phyloP scores from a whole-genome alignment of 2,888 invertebrate species.

The Philopedon plagiatum region DNA sequence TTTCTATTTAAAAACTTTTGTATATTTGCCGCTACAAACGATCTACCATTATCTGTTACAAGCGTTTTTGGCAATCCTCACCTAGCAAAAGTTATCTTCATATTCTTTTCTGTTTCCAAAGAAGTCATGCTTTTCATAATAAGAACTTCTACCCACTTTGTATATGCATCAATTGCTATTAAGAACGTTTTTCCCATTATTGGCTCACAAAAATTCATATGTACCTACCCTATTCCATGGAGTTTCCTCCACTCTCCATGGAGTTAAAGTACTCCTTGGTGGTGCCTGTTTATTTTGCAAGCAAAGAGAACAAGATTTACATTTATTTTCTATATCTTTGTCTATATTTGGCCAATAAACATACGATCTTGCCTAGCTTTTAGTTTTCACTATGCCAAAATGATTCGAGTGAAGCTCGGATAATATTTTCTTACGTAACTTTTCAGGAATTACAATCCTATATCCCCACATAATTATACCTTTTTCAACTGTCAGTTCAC shows the following conservation, averaged over 20 bases:
- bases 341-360: conserved; percentile 57
- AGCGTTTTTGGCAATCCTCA: conserved; percentile 49
- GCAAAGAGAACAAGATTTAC: conserved; percentile 54
- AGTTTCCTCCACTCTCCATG: conserved; percentile 48
- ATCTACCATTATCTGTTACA: conserved; percentile 53
- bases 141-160: conserved; percentile 55
- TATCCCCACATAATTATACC: conserved; percentile 53
- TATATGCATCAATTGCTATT: conserved; percentile 50
- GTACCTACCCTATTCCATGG: conserved; percentile 52
- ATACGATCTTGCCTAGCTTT: conserved; percentile 53
- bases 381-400: conserved; percentile 56
- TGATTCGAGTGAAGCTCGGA: conserved; percentile 55
- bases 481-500: conserved; percentile 46
- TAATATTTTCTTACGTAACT: conserved; percentile 46
- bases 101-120: neutral
- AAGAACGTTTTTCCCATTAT: conserved; percentile 12
- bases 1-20: conserved; percentile 50
- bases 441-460: conserved; percentile 55
- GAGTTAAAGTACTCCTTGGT: conserved; percentile 38
- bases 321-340: conserved; percentile 52
- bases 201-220: conserved; percentile 53
- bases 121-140: neutral
- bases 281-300: conserved; percentile 38
- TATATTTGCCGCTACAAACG: conserved; percentile 52
- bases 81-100: neutral